Evolutionary conservation across 2,113 vertebrate species (phyloP).

Genomic region (Bothrops jararaca): DNA sequence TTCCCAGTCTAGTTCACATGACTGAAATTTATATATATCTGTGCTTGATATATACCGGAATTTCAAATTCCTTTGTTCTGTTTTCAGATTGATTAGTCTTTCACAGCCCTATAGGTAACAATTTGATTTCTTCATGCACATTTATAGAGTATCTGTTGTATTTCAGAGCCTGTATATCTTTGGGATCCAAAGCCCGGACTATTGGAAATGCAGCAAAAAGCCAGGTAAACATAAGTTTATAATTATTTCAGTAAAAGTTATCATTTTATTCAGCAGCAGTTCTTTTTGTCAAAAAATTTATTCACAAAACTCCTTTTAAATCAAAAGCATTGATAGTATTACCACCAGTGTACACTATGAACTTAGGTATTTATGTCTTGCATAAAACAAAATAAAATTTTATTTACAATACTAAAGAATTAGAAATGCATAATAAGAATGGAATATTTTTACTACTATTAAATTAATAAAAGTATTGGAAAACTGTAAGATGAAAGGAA

Average conservation of each 20-base stretch:
- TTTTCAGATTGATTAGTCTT: background rate
- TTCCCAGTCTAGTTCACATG: background rate
- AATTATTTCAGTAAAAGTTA: background rate
- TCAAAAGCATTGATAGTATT: background rate
- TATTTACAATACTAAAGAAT: background rate
- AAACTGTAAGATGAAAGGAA: background rate
- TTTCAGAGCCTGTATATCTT: slow-evolving; percentile 87
- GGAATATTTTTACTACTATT: background rate
- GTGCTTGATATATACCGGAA: background rate
- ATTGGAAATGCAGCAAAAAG: slow-evolving; percentile 95
- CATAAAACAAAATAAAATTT: background rate
- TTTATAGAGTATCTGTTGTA: background rate
- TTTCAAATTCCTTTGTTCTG: background rate
- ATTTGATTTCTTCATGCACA: background rate
- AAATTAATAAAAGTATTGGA: background rate
- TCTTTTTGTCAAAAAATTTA: background rate
- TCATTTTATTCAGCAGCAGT: background rate
- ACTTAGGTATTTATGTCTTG: background rate
- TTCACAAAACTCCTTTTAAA: background rate
- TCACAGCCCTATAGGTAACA: background rate
- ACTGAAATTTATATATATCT: background rate
- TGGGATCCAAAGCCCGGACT: slow-evolving; percentile 89
- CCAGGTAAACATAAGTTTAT: slow-evolving; percentile 76
- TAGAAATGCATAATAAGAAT: background rate
- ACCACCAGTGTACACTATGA: background rate